These are phyloP conservation scores for Symphodus melops DNA, from an alignment of 2,113 vertebrate species.

Conservation along the genomic window DNA sequence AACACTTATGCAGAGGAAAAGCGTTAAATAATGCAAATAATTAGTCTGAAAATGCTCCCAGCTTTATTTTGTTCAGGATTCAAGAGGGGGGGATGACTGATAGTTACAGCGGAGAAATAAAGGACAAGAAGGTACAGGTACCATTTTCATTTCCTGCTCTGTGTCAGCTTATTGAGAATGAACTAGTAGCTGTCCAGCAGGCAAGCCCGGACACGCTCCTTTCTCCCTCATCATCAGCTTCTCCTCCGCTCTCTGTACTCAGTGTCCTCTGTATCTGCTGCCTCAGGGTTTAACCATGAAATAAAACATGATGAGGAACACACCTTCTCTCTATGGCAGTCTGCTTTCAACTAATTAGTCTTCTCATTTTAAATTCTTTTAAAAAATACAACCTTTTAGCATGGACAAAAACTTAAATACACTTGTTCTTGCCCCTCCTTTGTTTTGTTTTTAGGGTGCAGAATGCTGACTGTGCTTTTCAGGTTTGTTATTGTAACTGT, in stretches of 20 bases:
- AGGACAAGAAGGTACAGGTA: conserved; percentile 32
- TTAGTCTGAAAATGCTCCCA: conserved; percentile 60
- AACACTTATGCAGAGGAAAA: not conserved
- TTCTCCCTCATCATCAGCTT: conserved; percentile 45
- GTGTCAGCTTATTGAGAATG: conserved; percentile 59
- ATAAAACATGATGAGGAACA: conserved; percentile 38
- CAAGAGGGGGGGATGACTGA: conserved; percentile 4
- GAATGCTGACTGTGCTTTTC: conserved; percentile 33
- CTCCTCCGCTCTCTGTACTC: conserved; percentile 31
- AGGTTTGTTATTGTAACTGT: conserved; percentile 26
- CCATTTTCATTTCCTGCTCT: conserved; percentile 37
- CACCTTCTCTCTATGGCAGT: not conserved
- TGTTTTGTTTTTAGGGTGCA: not conserved
- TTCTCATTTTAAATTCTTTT: not conserved
- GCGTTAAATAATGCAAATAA: conserved; percentile 4
- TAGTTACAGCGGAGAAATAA: conserved; percentile 24
- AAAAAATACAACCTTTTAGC: not conserved
- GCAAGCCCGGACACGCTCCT: conserved; percentile 41
- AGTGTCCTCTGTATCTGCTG: conserved; percentile 59
- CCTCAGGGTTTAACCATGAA: conserved; percentile 50
- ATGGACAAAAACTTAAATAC: not conserved
- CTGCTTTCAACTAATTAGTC: not conserved
- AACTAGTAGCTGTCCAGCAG: conserved; percentile 46
- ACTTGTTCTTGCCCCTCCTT: not conserved
- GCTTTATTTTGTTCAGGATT: not conserved